These are phyloP conservation scores for Blera fallax DNA, from an alignment of 2,888 invertebrate species.

Conservation along the genomic window DNA sequence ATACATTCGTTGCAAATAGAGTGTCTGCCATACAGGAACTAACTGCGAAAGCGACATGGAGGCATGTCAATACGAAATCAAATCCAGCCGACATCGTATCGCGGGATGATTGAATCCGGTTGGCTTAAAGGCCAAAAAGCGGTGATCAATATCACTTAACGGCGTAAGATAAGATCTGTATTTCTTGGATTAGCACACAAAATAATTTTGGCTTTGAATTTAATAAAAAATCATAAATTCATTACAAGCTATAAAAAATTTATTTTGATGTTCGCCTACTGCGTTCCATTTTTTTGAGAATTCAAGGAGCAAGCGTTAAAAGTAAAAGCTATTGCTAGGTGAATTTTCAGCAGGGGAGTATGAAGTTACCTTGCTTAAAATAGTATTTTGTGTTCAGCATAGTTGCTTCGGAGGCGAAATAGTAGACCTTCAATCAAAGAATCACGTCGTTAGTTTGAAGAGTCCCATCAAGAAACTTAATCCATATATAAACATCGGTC, in stretches of 20 bases:
- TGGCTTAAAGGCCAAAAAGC: not conserved
- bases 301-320: not conserved
- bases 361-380: constrained; percentile 19
- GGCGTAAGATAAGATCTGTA: not conserved
- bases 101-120: constrained; percentile 61
- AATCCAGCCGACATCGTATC: constrained; percentile 77
- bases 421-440: not conserved
- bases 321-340: too few species aligned
- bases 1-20: not conserved
- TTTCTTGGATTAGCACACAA: not conserved
- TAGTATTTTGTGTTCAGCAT: constrained; percentile 14
- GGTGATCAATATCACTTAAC: not conserved
- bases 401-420: constrained; percentile 1
- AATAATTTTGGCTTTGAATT: not conserved
- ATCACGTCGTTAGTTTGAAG: not conserved
- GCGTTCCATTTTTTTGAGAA: constrained; percentile 19
- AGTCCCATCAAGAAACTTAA: constrained; percentile 40
- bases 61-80: constrained; percentile 73
- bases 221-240: constrained; percentile 1
- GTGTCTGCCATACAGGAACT: too few species aligned
- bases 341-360: not conserved
- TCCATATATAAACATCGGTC: constrained; percentile 71
- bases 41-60: constrained; percentile 66
- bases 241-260: constrained; percentile 15
- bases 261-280: constrained; percentile 22